These are phyloP conservation scores for Anorthoa munda DNA, from an alignment of 2,888 invertebrate species.

Conservation along the genomic window DNA sequence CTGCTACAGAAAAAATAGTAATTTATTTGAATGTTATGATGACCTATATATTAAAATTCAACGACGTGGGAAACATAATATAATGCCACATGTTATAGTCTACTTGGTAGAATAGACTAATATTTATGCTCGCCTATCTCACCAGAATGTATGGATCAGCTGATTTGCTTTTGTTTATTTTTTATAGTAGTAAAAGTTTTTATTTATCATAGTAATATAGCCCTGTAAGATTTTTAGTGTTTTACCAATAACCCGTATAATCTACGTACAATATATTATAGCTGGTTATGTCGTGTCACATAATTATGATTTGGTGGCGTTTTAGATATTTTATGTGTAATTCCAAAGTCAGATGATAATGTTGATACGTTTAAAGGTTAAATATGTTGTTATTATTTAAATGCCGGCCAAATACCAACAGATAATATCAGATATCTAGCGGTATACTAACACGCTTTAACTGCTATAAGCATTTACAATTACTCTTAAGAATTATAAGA, in stretches of 20 bases:
- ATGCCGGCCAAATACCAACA: too few relatives aligned
- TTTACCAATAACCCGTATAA: too few relatives aligned
- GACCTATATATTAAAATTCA: constrained; percentile 8
- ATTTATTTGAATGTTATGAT: constrained; percentile 19
- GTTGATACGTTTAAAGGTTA: too few relatives aligned
- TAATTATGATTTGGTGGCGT: constrained; percentile 1
- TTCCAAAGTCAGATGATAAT: not conserved
- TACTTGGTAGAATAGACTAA: constrained; percentile 7
- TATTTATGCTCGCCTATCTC: not conserved
- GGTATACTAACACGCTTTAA: too few relatives aligned
- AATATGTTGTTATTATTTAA: too few relatives aligned
- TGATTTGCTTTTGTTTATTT: too few relatives aligned
- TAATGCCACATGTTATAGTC: constrained; percentile 21
- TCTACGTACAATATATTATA: constrained; percentile 11
- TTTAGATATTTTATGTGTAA: constrained; percentile 11
- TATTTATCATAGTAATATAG: constrained; percentile 6
- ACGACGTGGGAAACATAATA: constrained; percentile 8
- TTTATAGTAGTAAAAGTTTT: too few relatives aligned
- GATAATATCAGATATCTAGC: too few relatives aligned
- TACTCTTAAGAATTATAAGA: too few relatives aligned
- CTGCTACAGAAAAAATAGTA: constrained; percentile 15
- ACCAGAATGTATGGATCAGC: too few relatives aligned
- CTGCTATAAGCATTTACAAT: too few relatives aligned
- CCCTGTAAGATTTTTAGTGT: too few relatives aligned
- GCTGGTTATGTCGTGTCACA: constrained; percentile 1